Evolutionary conservation across 2,797 vertebrate genomes (phyloP).

Genomic region (Hemitrygon akajei): DNA sequence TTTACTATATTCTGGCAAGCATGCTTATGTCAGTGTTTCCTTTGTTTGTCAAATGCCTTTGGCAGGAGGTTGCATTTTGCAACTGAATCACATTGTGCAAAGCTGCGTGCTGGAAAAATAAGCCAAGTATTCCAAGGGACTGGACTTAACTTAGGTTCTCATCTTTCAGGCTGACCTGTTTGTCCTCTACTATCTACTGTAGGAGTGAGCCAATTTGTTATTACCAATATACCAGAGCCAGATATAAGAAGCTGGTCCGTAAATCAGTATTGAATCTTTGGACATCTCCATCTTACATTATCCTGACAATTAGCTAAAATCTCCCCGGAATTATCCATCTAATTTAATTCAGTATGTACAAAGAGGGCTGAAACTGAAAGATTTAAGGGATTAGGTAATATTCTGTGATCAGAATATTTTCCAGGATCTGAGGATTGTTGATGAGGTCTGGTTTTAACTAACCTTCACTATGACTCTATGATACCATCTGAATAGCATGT

Average conservation of each 20-base stretch:
- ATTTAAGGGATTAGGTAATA: neutral
- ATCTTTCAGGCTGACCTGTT: slow-evolving; percentile 23
- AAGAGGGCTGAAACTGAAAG: neutral
- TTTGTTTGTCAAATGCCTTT: neutral
- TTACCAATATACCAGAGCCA: neutral
- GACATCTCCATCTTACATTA: neutral
- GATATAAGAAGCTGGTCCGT: neutral
- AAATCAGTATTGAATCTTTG: neutral
- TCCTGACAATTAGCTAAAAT: neutral
- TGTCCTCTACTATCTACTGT: neutral
- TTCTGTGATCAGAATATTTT: neutral
- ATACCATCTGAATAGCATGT: no score
- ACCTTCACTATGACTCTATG: no score
- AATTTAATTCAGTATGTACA: neutral
- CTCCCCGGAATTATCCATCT: neutral
- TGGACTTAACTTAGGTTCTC: slow-evolving; percentile 19
- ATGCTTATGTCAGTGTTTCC: no score
- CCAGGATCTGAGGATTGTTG: no score
- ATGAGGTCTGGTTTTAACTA: no score
- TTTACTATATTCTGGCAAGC: neutral
- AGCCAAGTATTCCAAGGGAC: neutral
- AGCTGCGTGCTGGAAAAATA: neutral
- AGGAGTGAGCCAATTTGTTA: neutral
- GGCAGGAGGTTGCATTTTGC: neutral
- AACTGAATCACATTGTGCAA: neutral